These are phyloP conservation scores for Trichomycterus rosablanca DNA, from an alignment of 2,113 vertebrate species.

Conservation along the genomic window DNA sequence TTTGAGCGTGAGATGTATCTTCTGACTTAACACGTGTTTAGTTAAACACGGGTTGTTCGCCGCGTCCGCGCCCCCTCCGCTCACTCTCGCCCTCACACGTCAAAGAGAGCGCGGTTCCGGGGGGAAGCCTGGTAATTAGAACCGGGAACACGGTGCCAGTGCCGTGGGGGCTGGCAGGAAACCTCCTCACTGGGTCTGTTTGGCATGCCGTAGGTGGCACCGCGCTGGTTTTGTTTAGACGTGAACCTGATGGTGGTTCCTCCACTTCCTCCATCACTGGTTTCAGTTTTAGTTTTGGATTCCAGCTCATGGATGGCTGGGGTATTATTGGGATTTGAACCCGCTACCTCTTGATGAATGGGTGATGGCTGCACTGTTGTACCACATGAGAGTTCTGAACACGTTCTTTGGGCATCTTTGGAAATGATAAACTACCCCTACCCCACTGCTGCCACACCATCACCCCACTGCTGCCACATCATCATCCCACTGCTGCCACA, in stretches of 20 bases:
- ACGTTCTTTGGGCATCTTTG: no score
- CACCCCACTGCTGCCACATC: no score
- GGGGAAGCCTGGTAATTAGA: slow-evolving; percentile 58
- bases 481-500: no score
- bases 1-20: slow-evolving; percentile 5
- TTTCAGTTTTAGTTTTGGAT: no score
- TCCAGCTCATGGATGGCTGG: no score
- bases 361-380: no score
- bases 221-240: slow-evolving; percentile 47
- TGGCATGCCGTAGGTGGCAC: slow-evolving; percentile 63
- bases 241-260: slow-evolving; percentile 62
- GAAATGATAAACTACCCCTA: no score
- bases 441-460: no score
- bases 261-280: no score
- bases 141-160: slow-evolving; percentile 52
- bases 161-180: slow-evolving; percentile 49
- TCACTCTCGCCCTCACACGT: slow-evolving; percentile 38
- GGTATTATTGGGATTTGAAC: no score
- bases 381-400: no score
- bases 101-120: slow-evolving; percentile 43
- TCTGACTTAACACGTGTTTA: slow-evolving; percentile 27
- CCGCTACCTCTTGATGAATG: no score
- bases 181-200: slow-evolving; percentile 45
- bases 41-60: slow-evolving; percentile 17
- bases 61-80: slow-evolving; percentile 63